Evolutionary conservation across 2,888 invertebrate species (phyloP), one percentile per base, ranked within the genome.

Genomic region (Apoderus coryli): DNA sequence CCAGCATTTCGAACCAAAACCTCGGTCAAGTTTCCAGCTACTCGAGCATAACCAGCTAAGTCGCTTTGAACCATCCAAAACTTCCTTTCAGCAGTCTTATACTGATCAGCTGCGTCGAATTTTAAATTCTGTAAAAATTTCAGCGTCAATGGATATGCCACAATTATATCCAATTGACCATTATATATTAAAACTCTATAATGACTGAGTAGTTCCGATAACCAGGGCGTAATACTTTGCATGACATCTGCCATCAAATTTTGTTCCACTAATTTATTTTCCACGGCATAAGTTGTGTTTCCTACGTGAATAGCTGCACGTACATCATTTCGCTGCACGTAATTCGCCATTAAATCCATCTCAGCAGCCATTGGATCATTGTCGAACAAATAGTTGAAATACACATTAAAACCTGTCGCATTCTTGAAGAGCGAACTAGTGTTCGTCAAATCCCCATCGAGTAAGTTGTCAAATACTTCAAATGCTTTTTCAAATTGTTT

Each of bases 161-260:
- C 82, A 38, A 90, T 86, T 9, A 92, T 78, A 53, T 93, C 92
- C 39, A 92, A 53, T 50, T 92, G 90, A 0, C 92, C 92, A 50
- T 76, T 89, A 54, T 90, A 92, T 35, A 89, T 66, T 24, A 89
- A 65, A n/a, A 86, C 71, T 51, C 66, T 62, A 46, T 78, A 80
- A 43, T 71, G 56, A 16, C 71, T 61, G 1, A 82, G 50, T 1
- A 85, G 57, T 42, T 76, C 74, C 0, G 70, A 63, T 32, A 85
- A 61, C 69, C 75, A 74, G 0, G 69, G 68, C 5, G 80, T 77
- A 4, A 85, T 75, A 0, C 78, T 77, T 47, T 81, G 71, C 77
- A 88, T 80, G 0, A 86, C 64, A 54, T 93, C 92, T 22, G 63
- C 58, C 38, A 70, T 67, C 12, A 90, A 55, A 51, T 76, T 65